Conservation (phyloP, 2,888 invertebrate species). For the Cheilosia grossa region DNA sequence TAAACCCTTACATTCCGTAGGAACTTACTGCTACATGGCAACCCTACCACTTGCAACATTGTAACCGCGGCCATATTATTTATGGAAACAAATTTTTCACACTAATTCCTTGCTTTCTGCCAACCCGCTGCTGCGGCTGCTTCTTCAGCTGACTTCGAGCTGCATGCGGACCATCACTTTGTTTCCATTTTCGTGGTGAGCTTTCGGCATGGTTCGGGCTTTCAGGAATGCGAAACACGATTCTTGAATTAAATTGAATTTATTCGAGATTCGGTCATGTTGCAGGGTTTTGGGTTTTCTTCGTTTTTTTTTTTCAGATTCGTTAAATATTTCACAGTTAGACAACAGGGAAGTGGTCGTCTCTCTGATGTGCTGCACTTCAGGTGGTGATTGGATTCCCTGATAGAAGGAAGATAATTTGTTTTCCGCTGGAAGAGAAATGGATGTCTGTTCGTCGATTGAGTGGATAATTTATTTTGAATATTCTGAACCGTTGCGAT, state of each 20-base stretch:
- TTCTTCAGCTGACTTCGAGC: constrained; percentile 19
- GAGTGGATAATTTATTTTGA: constrained; percentile 67
- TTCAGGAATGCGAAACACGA: constrained; percentile 56
- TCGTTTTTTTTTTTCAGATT: constrained; percentile 10
- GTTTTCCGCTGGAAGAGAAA: constrained; percentile 65
- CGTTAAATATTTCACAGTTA: constrained; percentile 67
- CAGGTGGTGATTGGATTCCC: constrained; percentile 58
- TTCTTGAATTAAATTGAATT: constrained; percentile 72
- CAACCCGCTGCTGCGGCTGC: background rate
- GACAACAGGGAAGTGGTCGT: constrained; percentile 26
- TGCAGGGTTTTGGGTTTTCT: constrained; percentile 20
- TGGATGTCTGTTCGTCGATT: constrained; percentile 57
- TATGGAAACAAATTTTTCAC: constrained; percentile 44
- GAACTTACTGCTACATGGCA: constrained; percentile 24
- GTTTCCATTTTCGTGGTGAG: constrained; percentile 13
- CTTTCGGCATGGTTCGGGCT: constrained; percentile 26
- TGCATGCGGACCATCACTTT: constrained; percentile 32
- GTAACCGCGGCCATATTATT: constrained; percentile 28
- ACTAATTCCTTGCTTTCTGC: constrained; percentile 15
- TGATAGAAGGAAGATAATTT: constrained; percentile 66
- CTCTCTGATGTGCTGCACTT: constrained; percentile 18
- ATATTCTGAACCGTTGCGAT: constrained; percentile 15
- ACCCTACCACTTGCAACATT: constrained; percentile 33
- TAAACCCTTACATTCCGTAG: background rate
- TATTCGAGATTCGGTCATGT: constrained; percentile 55